These are phyloP conservation scores for Lasioglossum lativentre DNA, from an alignment of 2,888 invertebrate species.

Conservation along the genomic window DNA sequence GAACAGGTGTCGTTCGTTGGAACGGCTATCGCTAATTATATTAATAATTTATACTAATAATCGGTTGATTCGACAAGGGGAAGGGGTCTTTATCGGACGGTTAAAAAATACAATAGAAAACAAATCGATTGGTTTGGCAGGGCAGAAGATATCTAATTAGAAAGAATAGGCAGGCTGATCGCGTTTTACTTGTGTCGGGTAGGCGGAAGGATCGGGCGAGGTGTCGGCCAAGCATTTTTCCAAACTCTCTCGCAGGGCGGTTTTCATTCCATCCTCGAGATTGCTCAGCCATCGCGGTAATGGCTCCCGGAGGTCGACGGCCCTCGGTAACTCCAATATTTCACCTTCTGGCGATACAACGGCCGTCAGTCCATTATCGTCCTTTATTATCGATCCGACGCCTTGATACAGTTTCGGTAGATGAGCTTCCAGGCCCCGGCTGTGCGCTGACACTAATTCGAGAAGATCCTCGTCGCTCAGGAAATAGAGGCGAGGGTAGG, in stretches of 20 bases:
- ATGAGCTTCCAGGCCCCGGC: conserved; percentile 91
- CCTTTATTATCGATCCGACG: conserved; percentile 91
- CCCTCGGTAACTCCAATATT: conserved; percentile 85
- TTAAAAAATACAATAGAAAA: no score
- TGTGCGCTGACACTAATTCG: conserved; percentile 90
- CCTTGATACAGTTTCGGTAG: conserved; percentile 98
- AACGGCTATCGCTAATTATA: background rate
- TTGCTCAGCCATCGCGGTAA: conserved; percentile 90
- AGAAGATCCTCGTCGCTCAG: conserved; percentile 98
- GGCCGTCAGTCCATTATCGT: conserved; percentile 86
- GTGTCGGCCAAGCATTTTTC: conserved; percentile 78
- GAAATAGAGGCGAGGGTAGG: conserved; percentile 98
- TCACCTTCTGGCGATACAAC: conserved; percentile 89
- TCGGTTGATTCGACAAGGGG: no score
- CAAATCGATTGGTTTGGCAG: no score
- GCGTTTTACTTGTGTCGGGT: conserved; percentile 79
- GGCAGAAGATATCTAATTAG: background rate
- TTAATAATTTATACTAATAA: no score
- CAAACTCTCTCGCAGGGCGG: conserved; percentile 78
- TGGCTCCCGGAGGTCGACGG: conserved; percentile 78
- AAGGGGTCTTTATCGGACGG: no score
- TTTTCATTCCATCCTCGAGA: conserved; percentile 93
- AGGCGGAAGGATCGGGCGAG: conserved; percentile 76
- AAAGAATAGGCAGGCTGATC: no score
- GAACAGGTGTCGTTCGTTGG: background rate